Evolutionary conservation across 2,888 invertebrate species (phyloP).

Genomic region (Andrena flavipes): DNA sequence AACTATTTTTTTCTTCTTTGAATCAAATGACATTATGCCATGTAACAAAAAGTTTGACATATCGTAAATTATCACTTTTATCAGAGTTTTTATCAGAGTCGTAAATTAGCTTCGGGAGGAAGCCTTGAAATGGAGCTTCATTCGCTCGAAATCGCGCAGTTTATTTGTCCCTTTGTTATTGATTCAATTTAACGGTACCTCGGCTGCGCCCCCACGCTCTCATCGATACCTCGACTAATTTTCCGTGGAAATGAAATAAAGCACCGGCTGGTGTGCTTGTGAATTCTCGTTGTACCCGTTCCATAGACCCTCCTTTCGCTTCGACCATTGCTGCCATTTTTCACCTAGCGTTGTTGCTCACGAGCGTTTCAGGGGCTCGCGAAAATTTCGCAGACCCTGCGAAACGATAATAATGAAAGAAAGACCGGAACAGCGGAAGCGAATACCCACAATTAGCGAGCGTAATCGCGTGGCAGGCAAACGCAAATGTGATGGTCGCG

Average conservation of each 20-base stretch:
- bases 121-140: not conserved
- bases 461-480: constrained; percentile 32
- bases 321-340: not conserved
- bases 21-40: too few species aligned
- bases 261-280: not conserved
- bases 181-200: constrained; percentile 41
- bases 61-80: too few species aligned
- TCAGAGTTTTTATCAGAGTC: constrained; percentile 17
- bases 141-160: constrained; percentile 2
- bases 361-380: not conserved
- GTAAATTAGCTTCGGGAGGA: constrained; percentile 6
- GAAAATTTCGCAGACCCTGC: not conserved
- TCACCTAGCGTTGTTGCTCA: constrained; percentile 10
- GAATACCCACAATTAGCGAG: constrained; percentile 26
- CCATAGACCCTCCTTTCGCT: not conserved
- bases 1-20: too few species aligned
- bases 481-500: constrained; percentile 48
- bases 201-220: not conserved
- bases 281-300: constrained; percentile 9
- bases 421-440: not conserved
- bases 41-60: too few species aligned
- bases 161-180: constrained; percentile 37
- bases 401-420: constrained; percentile 34
- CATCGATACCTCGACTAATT: constrained; percentile 31
- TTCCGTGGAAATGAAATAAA: constrained; percentile 28